Conservation (phyloP, 1,140 invertebrate genomes). For the Batillaria attramentaria region DNA sequence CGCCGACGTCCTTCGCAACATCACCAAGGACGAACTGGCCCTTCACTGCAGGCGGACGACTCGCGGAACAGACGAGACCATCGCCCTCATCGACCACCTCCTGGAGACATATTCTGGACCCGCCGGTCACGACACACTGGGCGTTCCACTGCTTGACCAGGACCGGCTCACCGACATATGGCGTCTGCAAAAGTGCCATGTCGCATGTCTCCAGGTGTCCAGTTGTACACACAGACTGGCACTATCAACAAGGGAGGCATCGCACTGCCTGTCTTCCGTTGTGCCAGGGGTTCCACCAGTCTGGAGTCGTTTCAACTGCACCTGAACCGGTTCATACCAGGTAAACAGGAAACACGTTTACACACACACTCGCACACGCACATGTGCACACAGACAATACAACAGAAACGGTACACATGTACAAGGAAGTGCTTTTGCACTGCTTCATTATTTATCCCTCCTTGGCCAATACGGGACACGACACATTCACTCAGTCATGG, state of each 20-base stretch:
- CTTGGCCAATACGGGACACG: no score
- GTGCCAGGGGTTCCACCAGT: conserved; percentile 38
- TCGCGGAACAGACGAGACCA: conserved; percentile 39
- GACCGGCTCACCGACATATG: conserved; percentile 41
- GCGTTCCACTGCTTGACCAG: conserved; percentile 49
- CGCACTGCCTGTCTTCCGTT: conserved; percentile 15
- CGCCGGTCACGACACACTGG: conserved; percentile 43
- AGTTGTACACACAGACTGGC: conserved; percentile 43
- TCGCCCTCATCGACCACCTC: conserved; percentile 32
- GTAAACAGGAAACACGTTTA: no score
- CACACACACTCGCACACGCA: no score
- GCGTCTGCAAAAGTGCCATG: conserved; percentile 43
- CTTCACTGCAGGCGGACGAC: conserved; percentile 48
- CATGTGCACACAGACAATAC: no score
- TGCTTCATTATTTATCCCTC: no score
- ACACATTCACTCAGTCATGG: no score
- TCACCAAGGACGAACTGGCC: conserved; percentile 40
- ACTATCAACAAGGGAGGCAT: conserved; percentile 38
- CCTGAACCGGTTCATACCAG: conserved; percentile 31
- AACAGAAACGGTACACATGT: no score
- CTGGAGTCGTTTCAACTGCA: conserved; percentile 37
- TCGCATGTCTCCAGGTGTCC: conserved; percentile 50
- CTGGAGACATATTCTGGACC: conserved; percentile 32
- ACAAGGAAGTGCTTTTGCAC: no score
- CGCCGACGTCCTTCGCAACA: conserved; percentile 18